Evolutionary conservation across 2,888 invertebrate genomes (phyloP).

Genomic region (Cryptophagus acutangulus): DNA sequence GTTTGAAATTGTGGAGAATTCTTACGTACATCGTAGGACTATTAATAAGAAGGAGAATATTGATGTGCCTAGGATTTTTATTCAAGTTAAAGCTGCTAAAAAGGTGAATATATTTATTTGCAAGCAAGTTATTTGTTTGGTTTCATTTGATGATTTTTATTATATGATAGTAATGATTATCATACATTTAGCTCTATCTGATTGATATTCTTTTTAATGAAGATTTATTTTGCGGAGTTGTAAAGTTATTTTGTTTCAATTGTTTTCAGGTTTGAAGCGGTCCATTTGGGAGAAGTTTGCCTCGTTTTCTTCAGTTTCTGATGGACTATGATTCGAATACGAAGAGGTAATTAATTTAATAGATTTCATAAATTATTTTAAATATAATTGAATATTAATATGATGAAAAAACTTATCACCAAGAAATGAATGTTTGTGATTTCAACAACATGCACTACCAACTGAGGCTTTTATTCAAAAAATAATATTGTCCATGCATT

Average conservation of each 20-base stretch:
- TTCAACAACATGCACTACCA: constrained; percentile 21
- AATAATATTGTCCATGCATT: neutral
- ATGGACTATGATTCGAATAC: no score
- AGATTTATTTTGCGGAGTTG: neutral
- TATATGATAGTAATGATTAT: constrained; percentile 17
- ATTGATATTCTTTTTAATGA: no score
- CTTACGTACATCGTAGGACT: constrained; percentile 82
- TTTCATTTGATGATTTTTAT: constrained; percentile 5
- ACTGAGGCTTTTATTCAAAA: constrained; percentile 12
- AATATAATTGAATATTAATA: no score
- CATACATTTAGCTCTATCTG: constrained; percentile 19
- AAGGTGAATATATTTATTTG: constrained; percentile 6
- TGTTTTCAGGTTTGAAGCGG: no score
- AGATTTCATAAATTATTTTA: no score
- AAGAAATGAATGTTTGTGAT: no score
- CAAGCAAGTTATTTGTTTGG: neutral
- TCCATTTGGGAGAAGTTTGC: no score
- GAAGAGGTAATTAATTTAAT: no score
- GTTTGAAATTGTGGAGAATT: constrained; percentile 63
- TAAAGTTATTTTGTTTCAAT: no score
- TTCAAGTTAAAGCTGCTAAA: constrained; percentile 78
- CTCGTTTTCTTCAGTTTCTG: no score
- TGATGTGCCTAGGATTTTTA: constrained; percentile 86
- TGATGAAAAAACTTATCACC: no score
- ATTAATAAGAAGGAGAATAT: constrained; percentile 89